Evolutionary conservation across 2,888 invertebrate species (phyloP), one percentile per base, ranked within the genome.

Genomic region (Metopia argyrocephala): DNA sequence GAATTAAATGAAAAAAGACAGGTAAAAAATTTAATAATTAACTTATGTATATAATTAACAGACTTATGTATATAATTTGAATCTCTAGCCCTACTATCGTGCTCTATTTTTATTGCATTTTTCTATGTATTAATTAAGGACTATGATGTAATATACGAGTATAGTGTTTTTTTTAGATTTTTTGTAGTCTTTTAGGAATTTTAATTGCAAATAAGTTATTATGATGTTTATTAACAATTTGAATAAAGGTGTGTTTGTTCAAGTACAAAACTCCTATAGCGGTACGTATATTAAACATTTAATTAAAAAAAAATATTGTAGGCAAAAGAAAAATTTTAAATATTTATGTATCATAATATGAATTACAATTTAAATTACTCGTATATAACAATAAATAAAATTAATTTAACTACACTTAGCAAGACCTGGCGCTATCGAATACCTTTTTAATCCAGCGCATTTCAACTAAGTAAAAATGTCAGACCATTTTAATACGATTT

Each of bases 1-100:
- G 99, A 99, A 92, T 94, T 98, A 91, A 96, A 96, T 89, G 97
- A 97, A 88, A 96, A 96, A 91, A 93, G 99, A 92, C 97, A 97
- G 93, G 95, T 95, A 86, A 80, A 82, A 46, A 23, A n/a, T 48
- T 15, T 18, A 20, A 18, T 48, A 48, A 54, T 2, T 12, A 18
- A 23, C 23, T 52, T 20, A 52, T 25, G 12, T n/a, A 27, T 25
- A 5, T 31, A 45, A 25, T 64, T n/a, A 27, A 12, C 15, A 23
- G n/a, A 20, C 48, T 18, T 28, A 23, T 45, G 6, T 25, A 15
- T 28, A 3, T 15, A 18, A 15, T 54, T 9, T 38, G 12, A 5
- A 27, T 28, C 27, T 25, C 52, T 45, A 52, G 54, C 15, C 52
- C 48, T 62, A 61, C 25, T 62, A 20, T 7, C 18, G 2, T 50